Evolutionary conservation across 2,113 vertebrate species (phyloP).

Genomic region (Antechinus flavipes): DNA sequence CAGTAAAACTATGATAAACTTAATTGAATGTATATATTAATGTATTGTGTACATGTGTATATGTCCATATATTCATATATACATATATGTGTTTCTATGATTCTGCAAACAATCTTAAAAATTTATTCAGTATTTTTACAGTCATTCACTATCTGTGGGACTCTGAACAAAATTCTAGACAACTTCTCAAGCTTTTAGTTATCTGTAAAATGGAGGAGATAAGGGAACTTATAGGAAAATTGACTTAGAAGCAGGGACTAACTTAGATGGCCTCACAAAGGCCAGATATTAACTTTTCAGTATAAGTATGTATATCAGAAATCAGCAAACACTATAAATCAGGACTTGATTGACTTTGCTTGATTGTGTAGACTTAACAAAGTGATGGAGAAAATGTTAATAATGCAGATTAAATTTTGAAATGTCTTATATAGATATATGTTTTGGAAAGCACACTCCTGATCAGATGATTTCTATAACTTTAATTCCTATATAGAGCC

Average conservation of each 20-base stretch:
- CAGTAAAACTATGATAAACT: background rate
- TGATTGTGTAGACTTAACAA: background rate
- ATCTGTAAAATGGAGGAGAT: background rate
- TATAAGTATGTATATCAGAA: background rate
- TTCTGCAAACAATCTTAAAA: background rate
- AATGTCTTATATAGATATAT: background rate
- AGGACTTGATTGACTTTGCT: background rate
- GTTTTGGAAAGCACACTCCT: background rate
- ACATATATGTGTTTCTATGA: background rate
- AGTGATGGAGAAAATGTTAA: background rate
- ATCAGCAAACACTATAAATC: background rate
- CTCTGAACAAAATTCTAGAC: background rate
- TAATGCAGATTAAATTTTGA: background rate
- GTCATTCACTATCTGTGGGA: background rate
- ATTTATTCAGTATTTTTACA: background rate
- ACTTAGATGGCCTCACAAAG: background rate
- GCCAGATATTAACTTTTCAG: background rate
- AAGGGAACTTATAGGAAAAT: background rate
- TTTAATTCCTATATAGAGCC: background rate
- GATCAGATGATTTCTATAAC: background rate
- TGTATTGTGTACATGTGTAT: background rate
- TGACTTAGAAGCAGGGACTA: background rate
- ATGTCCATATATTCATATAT: background rate
- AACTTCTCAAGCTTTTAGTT: background rate
- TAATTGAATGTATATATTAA: background rate